Conservation (phyloP, 2,888 invertebrate species). For the Nomada goodeniana region DNA sequence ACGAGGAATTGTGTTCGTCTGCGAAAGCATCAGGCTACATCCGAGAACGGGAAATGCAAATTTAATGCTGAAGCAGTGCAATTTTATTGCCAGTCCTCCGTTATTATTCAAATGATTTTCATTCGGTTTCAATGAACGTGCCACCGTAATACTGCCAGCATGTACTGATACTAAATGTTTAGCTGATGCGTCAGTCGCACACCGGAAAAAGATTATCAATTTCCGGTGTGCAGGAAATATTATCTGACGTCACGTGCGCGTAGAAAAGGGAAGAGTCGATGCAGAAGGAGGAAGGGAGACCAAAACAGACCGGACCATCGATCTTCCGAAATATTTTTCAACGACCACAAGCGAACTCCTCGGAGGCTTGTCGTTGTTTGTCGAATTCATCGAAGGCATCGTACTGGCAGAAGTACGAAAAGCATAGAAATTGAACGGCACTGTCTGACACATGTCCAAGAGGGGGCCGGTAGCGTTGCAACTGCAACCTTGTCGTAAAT, state of each 20-base stretch:
- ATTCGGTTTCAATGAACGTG: neutral
- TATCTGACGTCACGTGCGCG: conserved; percentile 52
- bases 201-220: conserved; percentile 61
- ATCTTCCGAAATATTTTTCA: conserved; percentile 60
- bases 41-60: neutral
- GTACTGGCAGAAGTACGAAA: conserved; percentile 36
- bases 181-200: conserved; percentile 8
- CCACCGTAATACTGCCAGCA: neutral
- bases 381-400: conserved; percentile 47
- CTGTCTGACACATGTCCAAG: conserved; percentile 71
- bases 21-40: neutral
- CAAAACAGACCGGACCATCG: conserved; percentile 44
- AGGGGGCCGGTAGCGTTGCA: conserved; percentile 30
- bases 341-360: conserved; percentile 49
- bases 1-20: conserved; percentile 38
- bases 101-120: neutral
- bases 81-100: conserved; percentile 3
- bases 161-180: neutral
- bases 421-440: conserved; percentile 42
- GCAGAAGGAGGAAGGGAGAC: neutral
- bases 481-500: conserved; percentile 68
- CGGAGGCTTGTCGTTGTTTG: conserved; percentile 60
- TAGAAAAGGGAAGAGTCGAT: too few species aligned
- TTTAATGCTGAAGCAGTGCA: neutral
- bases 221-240: conserved; percentile 46